Evolutionary conservation across 2,797 vertebrate species (phyloP).

Genomic region (Pitangus sulphuratus): DNA sequence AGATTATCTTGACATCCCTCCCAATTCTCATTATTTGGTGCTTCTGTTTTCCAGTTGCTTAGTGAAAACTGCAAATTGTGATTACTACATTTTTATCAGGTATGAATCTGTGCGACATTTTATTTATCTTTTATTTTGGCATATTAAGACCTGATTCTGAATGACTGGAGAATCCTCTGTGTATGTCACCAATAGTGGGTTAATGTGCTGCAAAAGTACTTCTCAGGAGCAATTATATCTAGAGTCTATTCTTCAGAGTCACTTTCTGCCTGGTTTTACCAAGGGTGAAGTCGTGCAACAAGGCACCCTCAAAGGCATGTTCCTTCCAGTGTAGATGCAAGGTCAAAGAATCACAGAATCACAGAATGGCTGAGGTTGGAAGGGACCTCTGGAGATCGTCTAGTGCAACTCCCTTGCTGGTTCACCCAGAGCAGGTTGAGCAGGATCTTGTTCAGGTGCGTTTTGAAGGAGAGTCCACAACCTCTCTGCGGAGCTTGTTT

Average conservation of each 20-base stretch:
- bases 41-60: constrained; percentile 27
- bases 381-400: neutral
- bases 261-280: neutral
- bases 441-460: neutral
- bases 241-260: neutral
- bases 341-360: neutral
- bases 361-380: neutral
- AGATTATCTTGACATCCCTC: neutral
- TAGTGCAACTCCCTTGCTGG: neutral
- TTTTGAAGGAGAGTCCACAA: neutral
- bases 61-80: constrained; percentile 40
- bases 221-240: neutral
- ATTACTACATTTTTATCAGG: constrained; percentile 35
- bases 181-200: neutral
- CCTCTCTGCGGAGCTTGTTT: neutral
- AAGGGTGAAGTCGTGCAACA: neutral
- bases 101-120: constrained; percentile 38
- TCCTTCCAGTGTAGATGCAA: neutral
- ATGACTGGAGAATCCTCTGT: neutral
- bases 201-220: neutral
- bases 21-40: neutral
- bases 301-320: neutral
- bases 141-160: neutral
- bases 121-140: neutral
- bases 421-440: neutral